Percentiles rank a stretch among this genome's conserved stretches.
These are phyloP conservation scores for Takifugu bimaculatus DNA, from an alignment of 2,113 vertebrate genomes.

Conservation along the genomic window DNA sequence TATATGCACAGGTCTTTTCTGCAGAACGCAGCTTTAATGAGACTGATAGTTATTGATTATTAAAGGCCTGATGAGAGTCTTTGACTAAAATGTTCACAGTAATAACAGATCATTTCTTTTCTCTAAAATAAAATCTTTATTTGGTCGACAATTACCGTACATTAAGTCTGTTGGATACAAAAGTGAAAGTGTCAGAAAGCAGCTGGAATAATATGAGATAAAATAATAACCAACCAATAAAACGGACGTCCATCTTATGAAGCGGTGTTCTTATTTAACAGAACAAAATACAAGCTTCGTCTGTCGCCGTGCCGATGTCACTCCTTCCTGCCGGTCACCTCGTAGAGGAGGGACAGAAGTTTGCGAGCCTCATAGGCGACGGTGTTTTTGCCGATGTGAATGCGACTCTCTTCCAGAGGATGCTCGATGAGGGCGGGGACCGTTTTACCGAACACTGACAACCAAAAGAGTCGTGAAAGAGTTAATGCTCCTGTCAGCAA, in stretches of 20 bases:
- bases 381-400: slow-evolving; percentile 88
- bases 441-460: slow-evolving; percentile 78
- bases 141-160: too few relatives aligned
- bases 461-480: too few relatives aligned
- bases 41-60: too few relatives aligned
- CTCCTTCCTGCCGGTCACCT: slow-evolving; percentile 85
- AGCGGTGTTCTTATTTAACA: background rate
- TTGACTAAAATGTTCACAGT: too few relatives aligned
- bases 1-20: too few relatives aligned
- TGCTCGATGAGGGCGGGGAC: slow-evolving; percentile 88
- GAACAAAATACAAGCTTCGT: background rate
- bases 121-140: too few relatives aligned
- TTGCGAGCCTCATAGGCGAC: slow-evolving; percentile 91
- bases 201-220: background rate
- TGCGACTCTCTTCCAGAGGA: slow-evolving; percentile 85
- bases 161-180: background rate
- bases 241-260: background rate
- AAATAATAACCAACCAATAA: background rate
- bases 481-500: background rate
- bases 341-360: slow-evolving; percentile 87
- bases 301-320: slow-evolving; percentile 47
- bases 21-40: too few relatives aligned
- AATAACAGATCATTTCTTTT: too few relatives aligned
- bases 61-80: too few relatives aligned
- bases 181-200: background rate